Evolutionary conservation across 2,113 vertebrate species (phyloP).

Genomic region (Alces alces): DNA sequence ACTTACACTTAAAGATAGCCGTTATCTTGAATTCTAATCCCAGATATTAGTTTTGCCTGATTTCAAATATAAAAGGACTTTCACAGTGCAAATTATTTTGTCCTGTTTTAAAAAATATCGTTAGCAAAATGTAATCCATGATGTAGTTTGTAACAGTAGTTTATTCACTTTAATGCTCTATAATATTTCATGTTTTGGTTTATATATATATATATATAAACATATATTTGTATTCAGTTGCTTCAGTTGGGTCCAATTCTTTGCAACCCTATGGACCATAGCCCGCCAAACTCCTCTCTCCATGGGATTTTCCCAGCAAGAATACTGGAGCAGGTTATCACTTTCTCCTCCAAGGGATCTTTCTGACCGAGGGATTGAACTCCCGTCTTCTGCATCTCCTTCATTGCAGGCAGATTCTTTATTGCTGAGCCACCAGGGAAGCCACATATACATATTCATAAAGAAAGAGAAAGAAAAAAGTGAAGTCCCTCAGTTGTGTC

Average conservation of each 20-base stretch:
- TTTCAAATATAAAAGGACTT: neutral
- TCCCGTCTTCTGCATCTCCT: neutral
- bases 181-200: neutral
- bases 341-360: neutral
- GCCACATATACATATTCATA: neutral
- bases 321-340: neutral
- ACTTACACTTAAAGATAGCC: neutral
- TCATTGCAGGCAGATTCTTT: neutral
- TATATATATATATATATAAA: neutral
- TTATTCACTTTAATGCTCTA: neutral
- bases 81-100: neutral
- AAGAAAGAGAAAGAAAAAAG: neutral
- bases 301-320: neutral
- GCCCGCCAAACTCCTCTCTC: neutral
- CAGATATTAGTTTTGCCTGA: neutral
- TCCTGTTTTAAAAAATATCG: neutral
- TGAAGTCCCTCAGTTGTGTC: accelerated
- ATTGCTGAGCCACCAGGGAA: neutral
- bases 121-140: neutral
- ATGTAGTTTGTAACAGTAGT: neutral
- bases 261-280: neutral
- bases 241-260: neutral
- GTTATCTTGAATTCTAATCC: neutral
- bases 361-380: accelerated
- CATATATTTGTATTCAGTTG: neutral